Base-by-base conservation (phyloP, 2,888 invertebrate genomes). In the Noctuana brunneofusca region DNA sequence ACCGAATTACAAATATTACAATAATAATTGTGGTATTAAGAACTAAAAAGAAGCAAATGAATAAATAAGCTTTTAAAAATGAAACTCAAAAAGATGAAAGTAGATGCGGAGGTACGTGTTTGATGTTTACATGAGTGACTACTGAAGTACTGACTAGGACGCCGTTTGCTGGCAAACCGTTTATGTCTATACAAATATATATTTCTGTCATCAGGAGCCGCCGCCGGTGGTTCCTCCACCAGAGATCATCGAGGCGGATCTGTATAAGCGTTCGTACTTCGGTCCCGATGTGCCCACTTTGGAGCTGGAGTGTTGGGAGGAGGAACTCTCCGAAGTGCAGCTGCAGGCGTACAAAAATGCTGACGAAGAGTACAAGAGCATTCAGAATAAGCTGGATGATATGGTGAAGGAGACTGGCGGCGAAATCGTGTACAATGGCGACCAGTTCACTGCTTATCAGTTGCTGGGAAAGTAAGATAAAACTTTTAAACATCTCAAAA, bases 301-400 rank as follows among this genome's bases (percentile, higher is more conserved):
- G 53, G 93, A 94, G 64, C 89, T 96, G 76, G 95, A 96, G 70
- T 95, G 94, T 75, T 94, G 93, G 92, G 93, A 94, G 38, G 96
- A 96, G 65, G 95, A 95, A 48, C 84, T 96, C 0, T 93, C 94
- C 0, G 93, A 94, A 57, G 92, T 89, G 1, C 96, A 96, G 78
- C 76, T 93, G 16, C 92, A 93, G 49, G 93, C 93, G 0, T 93
- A 93, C 69, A 93, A 93, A 68, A 92, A 93, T 80, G 93, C 94
- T 8, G 93, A 94, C 67, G 93, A 93, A 65, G 95, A 96, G 73
- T 94, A 95, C 71, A 93, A 93, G 73, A 94, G 93, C 64, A 92
- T 95, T 53, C 93, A 93, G 68, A 91, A 83, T 66, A 93, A 93
- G 65, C 76, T 95, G 0, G 93, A 94, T 73, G 90, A 92, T 11